Evolutionary conservation across 1,140 invertebrate species (phyloP), one percentile per base, ranked within the genome.

Genomic region (Zaprionus ornatus): DNA sequence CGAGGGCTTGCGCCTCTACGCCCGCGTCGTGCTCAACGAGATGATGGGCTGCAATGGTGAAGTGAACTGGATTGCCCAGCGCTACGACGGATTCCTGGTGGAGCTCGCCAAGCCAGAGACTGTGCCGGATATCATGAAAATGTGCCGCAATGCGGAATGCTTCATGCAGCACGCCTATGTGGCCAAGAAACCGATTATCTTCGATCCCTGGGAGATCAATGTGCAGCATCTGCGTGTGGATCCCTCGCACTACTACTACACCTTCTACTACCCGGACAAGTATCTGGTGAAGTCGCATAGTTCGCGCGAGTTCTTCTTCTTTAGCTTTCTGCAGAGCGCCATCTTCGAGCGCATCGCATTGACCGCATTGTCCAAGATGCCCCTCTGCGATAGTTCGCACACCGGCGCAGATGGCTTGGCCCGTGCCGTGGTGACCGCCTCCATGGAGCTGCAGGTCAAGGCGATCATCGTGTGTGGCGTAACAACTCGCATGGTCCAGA

Each of bases 241-340:
- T 69, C 82, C 91, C 12, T 45, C 50, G 0, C 77, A 91, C 37
- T 91, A 82, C 19, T 72, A 63, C n/a, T 67, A 90, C 25, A 52
- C 79, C 21, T 92, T 91, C 50, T 90, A 79, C 52, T 91, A 87
- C 62, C 91, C 91, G 17, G 91, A 92, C 55, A 92, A 92, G 42
- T 92, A 74, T 55, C 6, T 92, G 55, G 52, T 88, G 0, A 73
- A 50, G 3, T 70, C 72, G 5, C 40, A 73, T 1, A 35, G 60
- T 0, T 21, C 50, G 1, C 32, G 48, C 1, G 2, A 59, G 0
- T 13, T 35, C 2, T 70, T 63, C 19, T 79, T 82, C 42, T 91
- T 92, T 32, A 74, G 60, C 17, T 74, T 77, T 6, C 55, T 91
- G 15, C 83, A 91, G 29, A 45, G 57, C 29, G 77, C 90, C 19